Evolutionary conservation across 2,888 invertebrate species (phyloP).

Genomic region (Philonicus albiceps): DNA sequence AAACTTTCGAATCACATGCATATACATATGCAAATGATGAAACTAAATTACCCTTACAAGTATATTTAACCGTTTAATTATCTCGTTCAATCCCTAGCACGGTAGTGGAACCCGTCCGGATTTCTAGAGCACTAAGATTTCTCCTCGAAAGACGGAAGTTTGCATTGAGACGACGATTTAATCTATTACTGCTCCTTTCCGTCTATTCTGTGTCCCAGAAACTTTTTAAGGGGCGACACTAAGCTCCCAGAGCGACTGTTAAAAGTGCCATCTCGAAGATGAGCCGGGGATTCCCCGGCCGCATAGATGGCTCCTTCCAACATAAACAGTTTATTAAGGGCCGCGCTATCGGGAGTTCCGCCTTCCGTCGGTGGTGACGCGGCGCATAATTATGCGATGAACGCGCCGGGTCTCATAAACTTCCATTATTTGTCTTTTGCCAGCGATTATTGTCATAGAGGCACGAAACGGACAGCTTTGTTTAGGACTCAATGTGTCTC

Average conservation of each 20-base stretch:
- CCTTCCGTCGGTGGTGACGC: neutral
- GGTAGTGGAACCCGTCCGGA: neutral
- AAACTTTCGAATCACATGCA: constrained; percentile 31
- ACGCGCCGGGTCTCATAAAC: neutral
- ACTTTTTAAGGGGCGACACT: constrained; percentile 35
- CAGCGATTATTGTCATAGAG: neutral
- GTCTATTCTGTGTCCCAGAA: constrained; percentile 4
- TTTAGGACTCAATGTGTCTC: neutral
- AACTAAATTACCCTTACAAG: constrained; percentile 45
- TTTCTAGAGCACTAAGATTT: neutral
- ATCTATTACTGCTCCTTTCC: constrained; percentile 6
- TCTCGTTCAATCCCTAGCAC: constrained; percentile 15
- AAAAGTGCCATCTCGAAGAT: constrained; percentile 26
- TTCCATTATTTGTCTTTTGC: neutral
- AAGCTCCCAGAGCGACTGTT: constrained; percentile 41
- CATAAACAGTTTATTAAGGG: constrained; percentile 44
- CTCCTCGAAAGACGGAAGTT: neutral
- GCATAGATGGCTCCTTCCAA: neutral
- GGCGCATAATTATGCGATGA: constrained; percentile 15
- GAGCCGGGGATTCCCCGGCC: neutral
- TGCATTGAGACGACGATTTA: constrained; percentile 35
- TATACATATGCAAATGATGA: constrained; percentile 44
- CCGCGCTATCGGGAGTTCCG: neutral
- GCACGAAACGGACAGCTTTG: neutral
- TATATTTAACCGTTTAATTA: constrained; percentile 47